These are phyloP conservation scores for Phthorimaea operculella DNA, from an alignment of 1,140 invertebrate genomes.

Conservation along the genomic window DNA sequence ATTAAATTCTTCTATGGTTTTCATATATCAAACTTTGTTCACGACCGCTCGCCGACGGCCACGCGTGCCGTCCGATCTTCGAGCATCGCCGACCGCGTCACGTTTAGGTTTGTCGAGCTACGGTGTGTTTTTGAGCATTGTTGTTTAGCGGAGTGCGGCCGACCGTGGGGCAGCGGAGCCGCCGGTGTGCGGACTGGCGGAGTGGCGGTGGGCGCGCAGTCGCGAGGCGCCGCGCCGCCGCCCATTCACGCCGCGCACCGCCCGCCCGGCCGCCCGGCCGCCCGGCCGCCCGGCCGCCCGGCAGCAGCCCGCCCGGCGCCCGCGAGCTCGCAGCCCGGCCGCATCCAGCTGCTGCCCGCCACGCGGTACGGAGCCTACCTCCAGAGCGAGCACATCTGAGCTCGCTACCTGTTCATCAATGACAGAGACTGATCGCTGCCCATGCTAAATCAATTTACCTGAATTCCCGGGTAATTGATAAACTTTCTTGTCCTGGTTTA, in stretches of 20 bases:
- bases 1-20: constrained; percentile 51
- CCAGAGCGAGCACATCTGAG: neutral
- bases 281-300: constrained; percentile 22
- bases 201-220: constrained; percentile 43
- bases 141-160: constrained; percentile 63
- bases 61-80: constrained; percentile 53
- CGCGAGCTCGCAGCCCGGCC: constrained; percentile 11
- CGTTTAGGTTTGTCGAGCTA: constrained; percentile 46
- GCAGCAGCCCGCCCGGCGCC: constrained; percentile 18
- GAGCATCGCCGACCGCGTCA: constrained; percentile 51
- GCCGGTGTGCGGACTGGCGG: constrained; percentile 65
- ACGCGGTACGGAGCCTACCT: neutral
- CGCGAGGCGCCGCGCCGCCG: constrained; percentile 27
- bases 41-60: constrained; percentile 58
- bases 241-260: constrained; percentile 25
- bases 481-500: no score
- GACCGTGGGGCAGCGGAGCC: constrained; percentile 66
- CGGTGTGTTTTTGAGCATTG: constrained; percentile 62
- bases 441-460: no score
- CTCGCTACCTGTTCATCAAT: no score
- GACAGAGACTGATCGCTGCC: no score
- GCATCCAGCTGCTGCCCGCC: neutral
- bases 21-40: constrained; percentile 56
- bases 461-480: no score
- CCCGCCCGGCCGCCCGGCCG: constrained; percentile 47